Base-by-base conservation (phyloP, 2,113 vertebrate genomes). In the Cynocephalus volans region DNA sequence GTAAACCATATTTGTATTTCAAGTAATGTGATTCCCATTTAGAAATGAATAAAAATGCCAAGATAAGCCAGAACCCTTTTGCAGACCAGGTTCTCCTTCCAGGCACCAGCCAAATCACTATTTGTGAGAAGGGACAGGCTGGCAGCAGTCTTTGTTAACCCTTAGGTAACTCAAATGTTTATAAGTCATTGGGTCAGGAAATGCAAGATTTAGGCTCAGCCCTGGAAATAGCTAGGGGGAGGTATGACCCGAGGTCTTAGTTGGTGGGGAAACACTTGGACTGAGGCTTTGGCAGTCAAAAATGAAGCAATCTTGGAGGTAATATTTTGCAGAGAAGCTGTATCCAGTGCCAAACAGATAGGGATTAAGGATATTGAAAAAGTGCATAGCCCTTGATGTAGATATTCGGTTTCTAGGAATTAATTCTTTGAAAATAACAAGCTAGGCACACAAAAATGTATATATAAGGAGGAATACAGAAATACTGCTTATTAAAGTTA, bases 21-120 rank as follows among this genome's bases (percentile, higher is more conserved):
- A 95, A 93, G 84, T 97, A 94, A 96, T 96, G 33, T 93, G 89
- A 89, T 97, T 97, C 77, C 70, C 58, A 81, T 60, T 92, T 92
- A 54, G 50, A 94, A 88, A 69, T 73, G 67, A 95, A 28, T 87
- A 72, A 88, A 95, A 92, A 94, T 33, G 28, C 12, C 11, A 94
- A 84, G 52, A 95, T 92, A 96, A 90, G 58, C 79, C 50, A 93
- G 58, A 93, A 31, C 12, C 50, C 26, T 50, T 58, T 72, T 92
- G 45, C 69, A 96, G 52, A 89, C 26, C 52, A 80, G 45, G 17
- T 90, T 75, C 31, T 90, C 17, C 48, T 90, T 90, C 60, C 69
- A 90, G 64, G n/a, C 45, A 79, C 62, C 80, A 96, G 80, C 14
- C 58, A 84, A 36, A 80, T 76, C 17, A 77, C 5, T 73, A 19